phyloP scores from a whole-genome alignment of 2,797 vertebrate genomes.

The Pteropus rufus region DNA sequence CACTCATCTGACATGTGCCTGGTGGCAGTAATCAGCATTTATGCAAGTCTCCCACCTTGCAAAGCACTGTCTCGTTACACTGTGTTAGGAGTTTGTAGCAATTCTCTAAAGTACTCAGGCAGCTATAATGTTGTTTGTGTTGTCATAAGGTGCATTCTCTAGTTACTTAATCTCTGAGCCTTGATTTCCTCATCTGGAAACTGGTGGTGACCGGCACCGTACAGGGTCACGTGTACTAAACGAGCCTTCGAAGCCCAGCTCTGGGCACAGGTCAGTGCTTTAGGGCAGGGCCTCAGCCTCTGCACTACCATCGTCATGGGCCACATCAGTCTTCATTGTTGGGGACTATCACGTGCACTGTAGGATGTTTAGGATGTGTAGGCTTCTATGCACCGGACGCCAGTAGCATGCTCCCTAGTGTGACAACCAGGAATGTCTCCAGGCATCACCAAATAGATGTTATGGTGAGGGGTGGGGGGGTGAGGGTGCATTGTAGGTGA shows the following conservation, averaged over 20 bases:
- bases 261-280: neutral
- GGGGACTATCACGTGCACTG: rapidly evolving
- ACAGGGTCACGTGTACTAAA: rapidly evolving
- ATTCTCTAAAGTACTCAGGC: rapidly evolving
- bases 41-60: rapidly evolving
- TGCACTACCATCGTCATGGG: rapidly evolving
- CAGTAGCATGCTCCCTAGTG: neutral
- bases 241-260: rapidly evolving
- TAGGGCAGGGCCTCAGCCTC: too few relatives aligned
- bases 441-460: neutral
- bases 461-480: neutral
- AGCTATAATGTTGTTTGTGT: rapidly evolving
- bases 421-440: neutral
- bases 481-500: too few relatives aligned
- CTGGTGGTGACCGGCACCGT: rapidly evolving
- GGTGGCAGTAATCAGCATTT: neutral
- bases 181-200: neutral
- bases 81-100: too few relatives aligned
- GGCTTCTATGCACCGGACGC: neutral
- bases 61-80: rapidly evolving
- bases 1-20: neutral
- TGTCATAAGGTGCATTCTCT: too few relatives aligned
- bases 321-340: rapidly evolving
- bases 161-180: neutral
- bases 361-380: too few relatives aligned